Percentiles rank a stretch among this genome's conserved stretches.
Conservation (phyloP, 1,140 invertebrate genomes). For the Cydia pomonella region DNA sequence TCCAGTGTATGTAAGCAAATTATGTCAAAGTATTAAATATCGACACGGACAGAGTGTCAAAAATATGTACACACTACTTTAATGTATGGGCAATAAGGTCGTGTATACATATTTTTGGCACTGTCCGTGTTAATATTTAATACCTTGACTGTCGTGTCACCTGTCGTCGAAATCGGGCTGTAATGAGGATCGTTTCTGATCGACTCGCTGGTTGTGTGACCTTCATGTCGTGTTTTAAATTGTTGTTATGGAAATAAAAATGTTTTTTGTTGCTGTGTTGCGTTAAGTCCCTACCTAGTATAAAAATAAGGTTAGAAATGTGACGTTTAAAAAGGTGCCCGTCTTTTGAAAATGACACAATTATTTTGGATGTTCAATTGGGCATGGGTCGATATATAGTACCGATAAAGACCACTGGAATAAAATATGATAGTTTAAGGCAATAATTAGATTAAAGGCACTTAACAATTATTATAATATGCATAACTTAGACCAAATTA, state of each 20-base stretch:
- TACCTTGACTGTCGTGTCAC: no score
- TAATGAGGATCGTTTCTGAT: neutral
- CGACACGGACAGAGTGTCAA: no score
- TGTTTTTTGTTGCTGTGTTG: constrained; percentile 16
- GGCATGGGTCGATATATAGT: constrained; percentile 56
- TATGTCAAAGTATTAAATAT: no score
- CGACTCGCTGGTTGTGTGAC: constrained; percentile 32
- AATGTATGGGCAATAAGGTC: no score
- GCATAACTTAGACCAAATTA: constrained; percentile 80
- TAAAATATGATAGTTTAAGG: constrained; percentile 68
- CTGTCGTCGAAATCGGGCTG: constrained; percentile 5
- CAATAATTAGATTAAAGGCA: constrained; percentile 77
- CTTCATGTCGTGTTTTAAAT: constrained; percentile 43
- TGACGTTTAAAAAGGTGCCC: neutral
- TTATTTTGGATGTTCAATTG: neutral
- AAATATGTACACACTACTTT: no score
- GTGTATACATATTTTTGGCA: no score
- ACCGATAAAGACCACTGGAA: constrained; percentile 60
- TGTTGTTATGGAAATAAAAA: constrained; percentile 25
- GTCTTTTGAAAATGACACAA: neutral
- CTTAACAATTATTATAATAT: constrained; percentile 75
- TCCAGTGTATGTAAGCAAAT: constrained; percentile 4
- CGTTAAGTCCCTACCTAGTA: neutral
- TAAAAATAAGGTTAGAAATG: neutral
- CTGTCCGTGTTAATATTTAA: no score